Evolutionary conservation across 2,797 vertebrate species (phyloP).

Genomic region (Platyrinchus mystaceus): DNA sequence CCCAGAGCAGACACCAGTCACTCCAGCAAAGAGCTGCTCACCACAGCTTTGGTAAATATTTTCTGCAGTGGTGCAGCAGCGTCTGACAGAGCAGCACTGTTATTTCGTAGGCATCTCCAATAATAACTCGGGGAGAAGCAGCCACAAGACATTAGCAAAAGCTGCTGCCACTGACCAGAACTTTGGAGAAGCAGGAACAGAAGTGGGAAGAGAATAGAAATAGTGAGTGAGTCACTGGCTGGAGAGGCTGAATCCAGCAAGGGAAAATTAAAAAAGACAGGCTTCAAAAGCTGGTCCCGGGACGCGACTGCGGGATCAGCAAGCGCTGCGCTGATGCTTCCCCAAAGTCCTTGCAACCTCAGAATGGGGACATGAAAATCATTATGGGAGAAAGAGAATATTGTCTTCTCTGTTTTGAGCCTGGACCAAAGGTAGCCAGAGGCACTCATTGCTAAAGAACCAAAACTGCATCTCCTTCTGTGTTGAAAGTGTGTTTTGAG

Average conservation of each 20-base stretch:
- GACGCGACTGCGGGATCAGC: background rate
- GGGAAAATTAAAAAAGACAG: background rate
- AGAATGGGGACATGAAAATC: background rate
- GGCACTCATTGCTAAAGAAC: background rate
- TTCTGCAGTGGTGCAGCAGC: constrained; percentile 39
- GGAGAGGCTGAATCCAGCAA: background rate
- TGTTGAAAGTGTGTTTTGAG: background rate
- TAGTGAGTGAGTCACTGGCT: constrained; percentile 40
- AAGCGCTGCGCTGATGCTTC: background rate
- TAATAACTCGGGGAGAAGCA: constrained; percentile 25
- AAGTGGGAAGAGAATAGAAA: constrained; percentile 56
- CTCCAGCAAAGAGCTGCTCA: constrained; percentile 50
- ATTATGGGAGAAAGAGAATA: background rate
- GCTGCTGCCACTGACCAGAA: constrained; percentile 45
- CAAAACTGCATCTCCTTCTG: background rate
- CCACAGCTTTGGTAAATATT: constrained; percentile 60
- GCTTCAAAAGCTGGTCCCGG: background rate
- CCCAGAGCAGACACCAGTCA: constrained; percentile 60
- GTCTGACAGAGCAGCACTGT: constrained; percentile 48
- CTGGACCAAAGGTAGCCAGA: background rate
- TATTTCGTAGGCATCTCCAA: constrained; percentile 45
- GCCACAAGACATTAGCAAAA: constrained; percentile 42
- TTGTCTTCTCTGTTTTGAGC: background rate
- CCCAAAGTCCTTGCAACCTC: background rate
- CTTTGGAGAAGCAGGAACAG: constrained; percentile 31